Percentiles rank a stretch among this genome's conserved stretches.
These are phyloP conservation scores for Sapajus apella DNA, from an alignment of 2,113 vertebrate genomes.

Conservation along the genomic window DNA sequence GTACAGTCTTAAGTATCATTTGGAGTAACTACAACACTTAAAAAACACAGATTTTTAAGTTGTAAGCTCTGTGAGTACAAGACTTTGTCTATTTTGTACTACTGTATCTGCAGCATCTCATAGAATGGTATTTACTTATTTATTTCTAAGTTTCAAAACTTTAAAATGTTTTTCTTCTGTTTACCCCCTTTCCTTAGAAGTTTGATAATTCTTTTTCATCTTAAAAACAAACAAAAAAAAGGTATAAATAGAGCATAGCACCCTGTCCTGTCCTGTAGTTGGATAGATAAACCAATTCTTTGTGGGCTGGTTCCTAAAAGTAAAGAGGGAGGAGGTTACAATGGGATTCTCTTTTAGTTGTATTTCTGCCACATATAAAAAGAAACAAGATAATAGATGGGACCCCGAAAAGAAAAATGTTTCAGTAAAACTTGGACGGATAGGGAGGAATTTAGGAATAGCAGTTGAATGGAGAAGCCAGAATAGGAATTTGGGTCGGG, in stretches of 20 bases:
- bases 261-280: rapidly evolving
- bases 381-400: not conserved
- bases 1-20: not conserved
- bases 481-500: not conserved
- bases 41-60: not conserved
- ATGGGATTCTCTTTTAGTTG: not conserved
- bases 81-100: not conserved
- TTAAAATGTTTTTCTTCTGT: not conserved
- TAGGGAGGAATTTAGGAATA: not conserved
- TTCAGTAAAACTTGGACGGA: not conserved
- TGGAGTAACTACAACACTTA: not conserved
- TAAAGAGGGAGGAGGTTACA: not conserved
- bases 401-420: not conserved
- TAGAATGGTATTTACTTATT: not conserved
- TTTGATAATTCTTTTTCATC: not conserved
- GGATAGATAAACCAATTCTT: not conserved
- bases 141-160: not conserved
- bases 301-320: not conserved
- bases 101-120: not conserved
- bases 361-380: not conserved
- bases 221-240: not conserved
- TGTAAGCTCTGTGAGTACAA: not conserved
- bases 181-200: not conserved
- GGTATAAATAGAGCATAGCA: not conserved
- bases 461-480: not conserved